Percentiles rank a stretch among this genome's conserved stretches.
These are phyloP conservation scores for Dendrolimus houi DNA, from an alignment of 2,888 invertebrate species.

Conservation along the genomic window DNA sequence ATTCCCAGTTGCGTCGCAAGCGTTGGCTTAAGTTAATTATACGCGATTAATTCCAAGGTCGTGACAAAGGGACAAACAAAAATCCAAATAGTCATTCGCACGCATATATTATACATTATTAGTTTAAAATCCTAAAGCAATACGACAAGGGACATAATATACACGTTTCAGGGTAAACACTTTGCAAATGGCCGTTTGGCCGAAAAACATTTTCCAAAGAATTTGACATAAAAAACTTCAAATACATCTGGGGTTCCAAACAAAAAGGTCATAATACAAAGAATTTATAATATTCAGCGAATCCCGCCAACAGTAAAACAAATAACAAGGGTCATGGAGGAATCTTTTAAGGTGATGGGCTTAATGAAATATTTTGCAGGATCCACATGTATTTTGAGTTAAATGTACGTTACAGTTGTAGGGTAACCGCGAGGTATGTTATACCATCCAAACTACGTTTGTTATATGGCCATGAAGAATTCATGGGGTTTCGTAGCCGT, in stretches of 20 bases:
- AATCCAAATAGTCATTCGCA: too few species aligned
- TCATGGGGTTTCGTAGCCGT: too few species aligned
- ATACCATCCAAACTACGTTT: not conserved
- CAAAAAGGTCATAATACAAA: not conserved
- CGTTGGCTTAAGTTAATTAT: too few species aligned
- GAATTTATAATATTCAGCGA: constrained; percentile 16
- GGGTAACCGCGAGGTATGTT: constrained; percentile 13
- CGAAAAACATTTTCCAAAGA: not conserved
- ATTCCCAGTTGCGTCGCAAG: too few species aligned
- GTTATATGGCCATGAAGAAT: too few species aligned
- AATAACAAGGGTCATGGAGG: constrained; percentile 18
- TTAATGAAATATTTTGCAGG: constrained; percentile 57
- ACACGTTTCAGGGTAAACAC: too few species aligned
- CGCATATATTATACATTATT: too few species aligned
- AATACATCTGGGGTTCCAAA: not conserved
- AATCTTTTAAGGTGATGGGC: constrained; percentile 27
- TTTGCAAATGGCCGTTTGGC: not conserved
- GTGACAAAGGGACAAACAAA: too few species aligned
- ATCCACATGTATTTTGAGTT: constrained; percentile 44
- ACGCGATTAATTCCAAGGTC: too few species aligned
- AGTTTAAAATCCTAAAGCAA: too few species aligned
- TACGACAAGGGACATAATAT: too few species aligned
- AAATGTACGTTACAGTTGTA: constrained; percentile 36
- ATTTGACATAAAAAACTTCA: constrained; percentile 7
- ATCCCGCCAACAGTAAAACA: constrained; percentile 16